Conservation (phyloP, 2,113 vertebrate species). For the Melanotaenia duboulayi region DNA sequence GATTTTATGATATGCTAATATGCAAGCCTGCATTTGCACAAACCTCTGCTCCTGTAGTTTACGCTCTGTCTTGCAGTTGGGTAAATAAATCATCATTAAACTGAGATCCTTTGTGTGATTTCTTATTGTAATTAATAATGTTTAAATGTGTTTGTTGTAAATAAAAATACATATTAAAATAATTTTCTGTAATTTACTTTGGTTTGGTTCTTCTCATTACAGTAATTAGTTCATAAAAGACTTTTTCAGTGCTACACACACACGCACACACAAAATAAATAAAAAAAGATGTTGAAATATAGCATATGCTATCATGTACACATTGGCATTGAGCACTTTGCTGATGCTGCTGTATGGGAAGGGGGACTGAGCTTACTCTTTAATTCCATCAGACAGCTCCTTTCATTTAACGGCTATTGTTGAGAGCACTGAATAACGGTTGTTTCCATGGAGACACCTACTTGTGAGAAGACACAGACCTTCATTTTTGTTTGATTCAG, state of each 20-base stretch:
- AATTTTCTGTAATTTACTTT: not conserved
- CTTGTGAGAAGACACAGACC: conserved; percentile 71
- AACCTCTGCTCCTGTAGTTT: conserved; percentile 74
- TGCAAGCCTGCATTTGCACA: conserved; percentile 75
- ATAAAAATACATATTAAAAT: not conserved
- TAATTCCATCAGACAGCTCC: conserved; percentile 73
- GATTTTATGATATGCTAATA: conserved; percentile 74
- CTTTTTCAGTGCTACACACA: not conserved
- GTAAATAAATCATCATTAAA: conserved; percentile 77
- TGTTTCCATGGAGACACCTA: conserved; percentile 84
- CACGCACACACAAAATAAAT: conserved; percentile 3
- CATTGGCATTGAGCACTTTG: conserved; percentile 41
- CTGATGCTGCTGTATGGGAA: conserved; percentile 40
- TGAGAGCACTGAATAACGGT: conserved; percentile 71
- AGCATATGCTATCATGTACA: conserved; percentile 29
- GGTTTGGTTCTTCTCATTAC: not conserved
- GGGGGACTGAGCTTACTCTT: conserved; percentile 62
- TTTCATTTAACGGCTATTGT: conserved; percentile 79
- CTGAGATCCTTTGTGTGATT: conserved; percentile 48
- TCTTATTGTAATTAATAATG: not conserved
- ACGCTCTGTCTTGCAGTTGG: conserved; percentile 72
- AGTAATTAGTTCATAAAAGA: conserved; percentile 3
- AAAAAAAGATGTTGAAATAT: conserved; percentile 12
- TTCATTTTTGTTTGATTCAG: conserved; percentile 75
- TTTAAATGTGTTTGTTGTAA: not conserved